Percentiles rank a stretch among this genome's conserved stretches.
These are phyloP conservation scores for Simalia tracyae DNA, from an alignment of 2,797 vertebrate genomes.

Conservation along the genomic window DNA sequence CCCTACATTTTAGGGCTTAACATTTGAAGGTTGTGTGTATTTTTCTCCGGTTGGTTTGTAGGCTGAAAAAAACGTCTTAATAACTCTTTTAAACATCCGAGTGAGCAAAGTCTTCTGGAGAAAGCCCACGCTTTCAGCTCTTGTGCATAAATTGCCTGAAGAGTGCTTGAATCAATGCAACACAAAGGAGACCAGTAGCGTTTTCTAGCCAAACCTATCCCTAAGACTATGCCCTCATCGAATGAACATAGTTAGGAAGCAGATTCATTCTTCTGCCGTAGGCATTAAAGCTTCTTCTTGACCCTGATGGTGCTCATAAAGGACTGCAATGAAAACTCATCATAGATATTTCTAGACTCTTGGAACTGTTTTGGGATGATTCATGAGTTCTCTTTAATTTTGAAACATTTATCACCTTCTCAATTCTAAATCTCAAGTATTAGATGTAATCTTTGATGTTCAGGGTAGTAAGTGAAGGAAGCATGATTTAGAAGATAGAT, in stretches of 20 bases:
- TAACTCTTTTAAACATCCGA: background rate
- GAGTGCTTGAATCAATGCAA: background rate
- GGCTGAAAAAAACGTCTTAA: background rate
- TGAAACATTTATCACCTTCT: background rate
- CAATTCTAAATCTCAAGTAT: background rate
- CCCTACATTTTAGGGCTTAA: background rate
- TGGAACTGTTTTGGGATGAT: background rate
- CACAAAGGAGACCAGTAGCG: background rate
- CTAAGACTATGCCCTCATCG: background rate
- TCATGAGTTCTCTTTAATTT: background rate
- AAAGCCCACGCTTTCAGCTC: background rate
- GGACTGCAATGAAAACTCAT: background rate
- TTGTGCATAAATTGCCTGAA: background rate
- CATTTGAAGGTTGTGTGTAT: background rate
- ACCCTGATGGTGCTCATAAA: background rate
- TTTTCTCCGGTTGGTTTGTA: background rate
- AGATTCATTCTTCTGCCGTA: background rate
- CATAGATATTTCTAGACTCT: background rate
- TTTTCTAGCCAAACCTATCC: background rate
- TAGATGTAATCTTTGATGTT: conserved; percentile 1
- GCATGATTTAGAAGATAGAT: background rate
- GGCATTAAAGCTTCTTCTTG: background rate
- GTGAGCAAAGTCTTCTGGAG: background rate
- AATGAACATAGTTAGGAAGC: background rate
- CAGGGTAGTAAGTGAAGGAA: background rate